Evolutionary conservation across 35 echinoderm and acorn worm species (phyloP).

Genomic region (Patiria miniata): DNA sequence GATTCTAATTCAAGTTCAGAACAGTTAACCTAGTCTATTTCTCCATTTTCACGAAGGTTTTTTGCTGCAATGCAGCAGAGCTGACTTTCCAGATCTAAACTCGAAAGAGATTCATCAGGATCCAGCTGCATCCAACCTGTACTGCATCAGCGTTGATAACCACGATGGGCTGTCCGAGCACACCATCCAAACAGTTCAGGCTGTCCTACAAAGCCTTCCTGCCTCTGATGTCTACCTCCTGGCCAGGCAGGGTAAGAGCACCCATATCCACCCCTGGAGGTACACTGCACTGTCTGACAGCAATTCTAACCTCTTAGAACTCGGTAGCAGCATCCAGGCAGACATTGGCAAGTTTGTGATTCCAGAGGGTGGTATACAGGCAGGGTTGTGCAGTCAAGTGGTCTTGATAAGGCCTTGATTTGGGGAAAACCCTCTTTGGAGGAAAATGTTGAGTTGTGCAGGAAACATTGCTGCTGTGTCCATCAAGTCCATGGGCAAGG

Average conservation of each 20-base stretch:
- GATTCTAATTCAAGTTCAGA: too few relatives aligned
- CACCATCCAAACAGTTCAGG: not conserved
- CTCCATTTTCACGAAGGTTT: constrained; percentile 5
- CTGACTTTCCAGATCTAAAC: not conserved
- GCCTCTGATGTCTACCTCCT: constrained; percentile 47
- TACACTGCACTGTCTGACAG: constrained; percentile 49
- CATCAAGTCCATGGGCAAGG: too few relatives aligned
- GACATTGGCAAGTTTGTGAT: constrained; percentile 48
- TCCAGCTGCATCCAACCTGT: not conserved
- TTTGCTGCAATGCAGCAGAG: not conserved
- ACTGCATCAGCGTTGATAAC: not conserved
- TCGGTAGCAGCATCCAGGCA: constrained; percentile 32
- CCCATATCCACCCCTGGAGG: constrained; percentile 50
- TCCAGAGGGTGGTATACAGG: constrained; percentile 59
- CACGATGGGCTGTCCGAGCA: not conserved
- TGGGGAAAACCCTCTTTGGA: too few relatives aligned
- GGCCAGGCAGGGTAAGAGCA: constrained; percentile 77
- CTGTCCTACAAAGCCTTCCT: not conserved
- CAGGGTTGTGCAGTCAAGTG: constrained; percentile 46
- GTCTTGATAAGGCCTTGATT: constrained; percentile 39
- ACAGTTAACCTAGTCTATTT: not conserved
- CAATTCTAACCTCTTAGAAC: constrained; percentile 57
- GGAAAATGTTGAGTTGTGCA: too few relatives aligned
- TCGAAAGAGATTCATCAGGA: not conserved
- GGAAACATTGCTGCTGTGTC: too few relatives aligned